Evolutionary conservation across 2,888 invertebrate genomes (phyloP).

Genomic region (Nephrotoma appendiculata): DNA sequence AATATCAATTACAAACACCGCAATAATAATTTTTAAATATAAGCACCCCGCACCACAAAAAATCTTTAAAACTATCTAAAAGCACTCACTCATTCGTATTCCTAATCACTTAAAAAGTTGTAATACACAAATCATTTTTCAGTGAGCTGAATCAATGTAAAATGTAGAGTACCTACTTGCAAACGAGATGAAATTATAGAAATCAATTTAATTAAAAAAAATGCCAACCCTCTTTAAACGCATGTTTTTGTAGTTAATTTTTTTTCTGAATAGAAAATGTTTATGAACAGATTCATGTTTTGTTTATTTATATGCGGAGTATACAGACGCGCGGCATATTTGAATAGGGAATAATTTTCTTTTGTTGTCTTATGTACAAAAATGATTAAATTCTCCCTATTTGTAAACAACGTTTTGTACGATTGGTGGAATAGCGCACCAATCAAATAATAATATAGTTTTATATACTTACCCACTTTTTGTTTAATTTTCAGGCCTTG

Average conservation of each 20-base stretch:
- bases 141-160: background rate
- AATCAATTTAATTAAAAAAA: background rate
- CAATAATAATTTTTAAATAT: too few relatives aligned
- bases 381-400: background rate
- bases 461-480: background rate
- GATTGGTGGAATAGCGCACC: background rate
- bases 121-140: background rate
- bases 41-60: background rate
- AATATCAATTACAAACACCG: too few relatives aligned
- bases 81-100: background rate
- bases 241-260: background rate
- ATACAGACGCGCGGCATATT: background rate
- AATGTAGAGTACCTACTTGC: background rate
- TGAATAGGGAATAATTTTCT: background rate
- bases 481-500: conserved; percentile 28
- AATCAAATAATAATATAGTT: background rate
- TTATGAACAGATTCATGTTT: background rate
- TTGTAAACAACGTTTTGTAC: background rate
- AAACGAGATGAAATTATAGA: background rate
- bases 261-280: background rate
- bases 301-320: background rate
- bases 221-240: background rate
- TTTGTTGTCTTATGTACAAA: background rate
- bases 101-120: background rate
- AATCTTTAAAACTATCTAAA: background rate